These are phyloP conservation scores for Anas acuta DNA, from an alignment of 2,797 vertebrate genomes.

Conservation along the genomic window DNA sequence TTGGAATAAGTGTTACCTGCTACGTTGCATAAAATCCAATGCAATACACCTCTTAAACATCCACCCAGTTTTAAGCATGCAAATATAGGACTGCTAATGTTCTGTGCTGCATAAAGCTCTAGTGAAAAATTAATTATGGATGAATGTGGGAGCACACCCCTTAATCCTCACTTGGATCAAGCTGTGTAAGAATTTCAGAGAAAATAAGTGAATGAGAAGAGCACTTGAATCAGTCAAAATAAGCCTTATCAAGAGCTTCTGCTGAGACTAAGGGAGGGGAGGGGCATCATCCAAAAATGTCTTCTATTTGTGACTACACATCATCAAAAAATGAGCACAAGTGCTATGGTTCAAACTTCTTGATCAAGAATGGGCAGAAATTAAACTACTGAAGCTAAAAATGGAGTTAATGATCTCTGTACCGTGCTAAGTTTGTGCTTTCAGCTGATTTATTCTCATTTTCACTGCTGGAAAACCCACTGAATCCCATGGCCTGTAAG, in stretches of 20 bases:
- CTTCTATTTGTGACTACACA: neutral
- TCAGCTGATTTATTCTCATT: slow-evolving; percentile 29
- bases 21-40: neutral
- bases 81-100: neutral
- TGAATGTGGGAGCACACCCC: slow-evolving; percentile 14
- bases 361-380: neutral
- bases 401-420: neutral
- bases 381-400: neutral
- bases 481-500: neutral
- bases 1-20: neutral
- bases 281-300: rapidly evolving
- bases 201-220: slow-evolving; percentile 12
- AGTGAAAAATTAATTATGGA: slow-evolving; percentile 36
- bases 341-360: neutral
- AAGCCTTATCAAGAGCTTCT: neutral
- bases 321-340: neutral
- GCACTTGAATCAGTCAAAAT: neutral
- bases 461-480: slow-evolving; percentile 10
- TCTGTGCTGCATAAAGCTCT: neutral
- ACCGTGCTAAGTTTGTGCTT: neutral
- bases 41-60: rapidly evolving
- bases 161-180: neutral
- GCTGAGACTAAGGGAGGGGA: neutral
- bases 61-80: neutral
- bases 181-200: neutral